phyloP scores from a whole-genome alignment of 1,140 invertebrate species.

The Aphis gossypii region DNA sequence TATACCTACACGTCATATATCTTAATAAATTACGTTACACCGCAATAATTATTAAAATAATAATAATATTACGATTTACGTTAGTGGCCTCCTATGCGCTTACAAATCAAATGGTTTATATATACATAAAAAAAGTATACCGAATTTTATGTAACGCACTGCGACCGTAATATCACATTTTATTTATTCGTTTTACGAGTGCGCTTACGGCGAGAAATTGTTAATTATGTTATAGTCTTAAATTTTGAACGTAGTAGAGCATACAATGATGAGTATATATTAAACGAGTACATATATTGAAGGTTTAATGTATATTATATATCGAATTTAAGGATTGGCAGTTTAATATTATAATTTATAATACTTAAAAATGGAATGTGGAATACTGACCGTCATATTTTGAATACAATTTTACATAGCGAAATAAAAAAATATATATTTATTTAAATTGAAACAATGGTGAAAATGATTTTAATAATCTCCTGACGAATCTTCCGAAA shows the following conservation, averaged over 20 bases:
- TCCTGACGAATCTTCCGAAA: too few species aligned
- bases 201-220: too few species aligned
- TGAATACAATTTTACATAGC: not conserved
- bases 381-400: not conserved
- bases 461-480: too few species aligned
- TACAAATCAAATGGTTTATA: not conserved
- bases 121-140: not conserved
- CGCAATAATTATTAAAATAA: not conserved
- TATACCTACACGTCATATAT: not conserved
- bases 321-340: not conserved
- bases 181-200: not conserved
- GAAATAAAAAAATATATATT: not conserved
- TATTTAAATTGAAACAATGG: not conserved
- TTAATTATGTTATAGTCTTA: not conserved
- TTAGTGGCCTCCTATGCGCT: not conserved
- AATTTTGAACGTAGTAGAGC: not conserved
- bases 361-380: not conserved
- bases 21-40: not conserved
- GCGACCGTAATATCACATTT: not conserved
- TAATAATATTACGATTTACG: not conserved
- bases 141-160: not conserved
- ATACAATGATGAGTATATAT: fast-evolving
- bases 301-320: not conserved
- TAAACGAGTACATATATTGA: not conserved
- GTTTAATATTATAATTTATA: not conserved